Conservation (phyloP, 2,888 invertebrate species). For the Synergus japonicus region DNA sequence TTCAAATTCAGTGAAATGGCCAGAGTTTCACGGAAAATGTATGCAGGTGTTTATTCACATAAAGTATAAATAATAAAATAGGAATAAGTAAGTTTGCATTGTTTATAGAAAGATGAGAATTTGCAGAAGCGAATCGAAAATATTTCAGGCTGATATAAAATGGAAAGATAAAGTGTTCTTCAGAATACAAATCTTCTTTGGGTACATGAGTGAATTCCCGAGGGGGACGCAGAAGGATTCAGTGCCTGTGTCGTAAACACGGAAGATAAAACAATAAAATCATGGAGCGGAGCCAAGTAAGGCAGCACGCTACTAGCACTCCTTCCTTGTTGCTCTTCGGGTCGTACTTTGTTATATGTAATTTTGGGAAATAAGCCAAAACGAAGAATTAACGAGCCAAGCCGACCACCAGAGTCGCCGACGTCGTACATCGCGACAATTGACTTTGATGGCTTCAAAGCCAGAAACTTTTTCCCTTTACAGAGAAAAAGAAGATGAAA, state of each 20-base stretch:
- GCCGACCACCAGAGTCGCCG: not conserved
- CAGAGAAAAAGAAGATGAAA: not conserved
- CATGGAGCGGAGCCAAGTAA: constrained; percentile 68
- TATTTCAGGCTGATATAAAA: not conserved
- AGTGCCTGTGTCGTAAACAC: constrained; percentile 46
- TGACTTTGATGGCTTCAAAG: not conserved
- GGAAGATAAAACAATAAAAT: constrained; percentile 70
- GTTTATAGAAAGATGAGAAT: not conserved
- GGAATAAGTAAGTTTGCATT: not conserved
- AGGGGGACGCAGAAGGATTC: not conserved
- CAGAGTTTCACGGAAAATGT: no score
- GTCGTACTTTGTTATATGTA: constrained; percentile 18
- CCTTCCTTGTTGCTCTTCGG: constrained; percentile 34
- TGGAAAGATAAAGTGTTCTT: not conserved
- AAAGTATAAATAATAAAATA: not conserved
- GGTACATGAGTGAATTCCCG: not conserved
- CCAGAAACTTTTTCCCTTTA: not conserved
- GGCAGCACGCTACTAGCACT: constrained; percentile 51
- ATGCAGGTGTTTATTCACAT: not conserved
- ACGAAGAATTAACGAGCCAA: constrained; percentile 13
- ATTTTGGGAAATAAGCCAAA: constrained; percentile 33
- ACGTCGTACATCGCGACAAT: not conserved
- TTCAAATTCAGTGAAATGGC: not conserved
- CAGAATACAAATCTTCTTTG: constrained; percentile 2
- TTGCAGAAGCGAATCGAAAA: not conserved